Evolutionary conservation across 2,797 vertebrate species (phyloP).

Genomic region (Parauchenoglanis ngamensis): DNA sequence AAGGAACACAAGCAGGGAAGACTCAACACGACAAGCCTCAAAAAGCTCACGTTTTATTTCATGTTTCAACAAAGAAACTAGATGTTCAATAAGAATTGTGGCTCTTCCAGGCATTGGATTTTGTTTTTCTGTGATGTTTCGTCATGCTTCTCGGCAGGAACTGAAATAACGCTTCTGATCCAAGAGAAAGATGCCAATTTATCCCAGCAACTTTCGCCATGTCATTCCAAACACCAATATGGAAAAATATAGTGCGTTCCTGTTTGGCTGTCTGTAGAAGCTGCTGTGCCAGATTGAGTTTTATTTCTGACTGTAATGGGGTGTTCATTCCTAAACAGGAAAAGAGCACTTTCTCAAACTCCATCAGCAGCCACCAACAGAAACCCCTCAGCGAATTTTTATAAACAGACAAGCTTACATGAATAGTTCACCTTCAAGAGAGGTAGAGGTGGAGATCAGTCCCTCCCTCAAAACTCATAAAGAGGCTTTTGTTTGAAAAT

Average conservation of each 20-base stretch:
- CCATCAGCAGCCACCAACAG: slow-evolving; percentile 14
- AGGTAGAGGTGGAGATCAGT: slow-evolving; percentile 31
- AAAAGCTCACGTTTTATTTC: background rate
- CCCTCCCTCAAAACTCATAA: slow-evolving; percentile 45
- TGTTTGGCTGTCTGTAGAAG: background rate
- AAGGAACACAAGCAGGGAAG: background rate
- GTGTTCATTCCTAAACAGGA: slow-evolving; percentile 53
- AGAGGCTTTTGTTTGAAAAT: slow-evolving; percentile 53
- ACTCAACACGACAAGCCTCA: background rate
- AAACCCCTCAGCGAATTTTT: slow-evolving; percentile 5
- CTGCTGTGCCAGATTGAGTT: background rate
- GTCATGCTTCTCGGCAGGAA: background rate
- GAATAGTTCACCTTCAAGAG: slow-evolving; percentile 58
- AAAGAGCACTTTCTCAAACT: slow-evolving; percentile 40
- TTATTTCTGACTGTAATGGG: background rate
- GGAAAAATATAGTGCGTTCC: background rate
- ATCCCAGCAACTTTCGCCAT: background rate
- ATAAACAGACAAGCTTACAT: slow-evolving; percentile 31
- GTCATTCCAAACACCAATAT: background rate
- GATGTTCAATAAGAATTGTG: background rate
- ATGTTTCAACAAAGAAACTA: background rate
- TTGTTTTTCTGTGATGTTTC: background rate
- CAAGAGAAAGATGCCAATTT: background rate
- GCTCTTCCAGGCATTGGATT: background rate
- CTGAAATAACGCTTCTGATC: no score